These are phyloP conservation scores for Cheilosia variabilis DNA, from an alignment of 2,888 invertebrate species.

Conservation along the genomic window DNA sequence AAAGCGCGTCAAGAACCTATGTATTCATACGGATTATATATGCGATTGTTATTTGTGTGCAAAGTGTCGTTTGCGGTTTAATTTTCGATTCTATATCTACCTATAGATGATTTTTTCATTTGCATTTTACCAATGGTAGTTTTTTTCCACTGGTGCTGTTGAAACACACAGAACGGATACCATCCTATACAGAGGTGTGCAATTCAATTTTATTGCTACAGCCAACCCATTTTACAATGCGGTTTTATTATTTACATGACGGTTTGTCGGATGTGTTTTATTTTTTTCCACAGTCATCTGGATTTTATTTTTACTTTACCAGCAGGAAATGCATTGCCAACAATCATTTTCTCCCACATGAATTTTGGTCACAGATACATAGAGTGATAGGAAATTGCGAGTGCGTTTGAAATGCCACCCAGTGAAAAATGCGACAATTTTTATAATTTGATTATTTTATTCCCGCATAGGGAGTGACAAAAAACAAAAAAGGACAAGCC, in stretches of 20 bases:
- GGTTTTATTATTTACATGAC: conserved; percentile 82
- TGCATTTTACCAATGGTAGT: conserved; percentile 22
- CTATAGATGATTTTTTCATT: conserved; percentile 18
- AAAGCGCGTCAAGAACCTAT: conserved; percentile 30
- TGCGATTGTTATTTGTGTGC: conserved; percentile 68
- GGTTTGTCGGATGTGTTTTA: conserved; percentile 60
- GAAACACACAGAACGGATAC: conserved; percentile 58
- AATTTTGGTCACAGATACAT: conserved; percentile 34
- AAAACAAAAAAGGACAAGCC: conserved; percentile 17
- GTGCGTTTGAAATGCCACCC: conserved; percentile 61
- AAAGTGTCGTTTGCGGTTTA: conserved; percentile 82
- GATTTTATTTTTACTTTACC: conserved; percentile 56
- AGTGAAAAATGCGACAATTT: conserved; percentile 66
- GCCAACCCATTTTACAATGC: conserved; percentile 77
- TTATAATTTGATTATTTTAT: conserved; percentile 82
- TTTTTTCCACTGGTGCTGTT: conserved; percentile 35
- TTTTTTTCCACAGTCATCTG: conserved; percentile 40
- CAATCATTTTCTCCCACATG: conserved; percentile 68
- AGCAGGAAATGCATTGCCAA: conserved; percentile 71
- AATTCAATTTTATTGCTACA: conserved; percentile 79
- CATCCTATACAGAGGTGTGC: conserved; percentile 64
- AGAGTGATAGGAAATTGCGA: conserved; percentile 31
- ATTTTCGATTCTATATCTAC: conserved; percentile 77
- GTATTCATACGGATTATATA: conserved; percentile 20
- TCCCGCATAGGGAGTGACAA: conserved; percentile 76